Percentiles rank a stretch among this genome's conserved stretches.
These are phyloP conservation scores for Drosophila lacicola DNA, from an alignment of 2,888 invertebrate species.

Conservation along the genomic window DNA sequence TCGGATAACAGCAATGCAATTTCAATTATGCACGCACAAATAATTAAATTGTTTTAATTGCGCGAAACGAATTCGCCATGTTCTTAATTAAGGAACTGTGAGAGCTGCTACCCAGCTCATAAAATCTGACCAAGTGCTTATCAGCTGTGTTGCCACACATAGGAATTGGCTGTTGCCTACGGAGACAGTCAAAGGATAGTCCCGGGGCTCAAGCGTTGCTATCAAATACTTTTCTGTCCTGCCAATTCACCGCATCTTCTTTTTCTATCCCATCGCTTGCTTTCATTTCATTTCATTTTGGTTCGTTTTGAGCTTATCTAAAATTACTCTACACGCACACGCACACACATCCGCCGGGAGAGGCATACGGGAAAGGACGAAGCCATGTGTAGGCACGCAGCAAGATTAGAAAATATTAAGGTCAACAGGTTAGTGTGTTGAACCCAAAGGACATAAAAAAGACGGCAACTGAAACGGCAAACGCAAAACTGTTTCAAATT, in stretches of 20 bases:
- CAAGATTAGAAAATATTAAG: constrained; percentile 79
- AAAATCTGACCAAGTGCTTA: constrained; percentile 48
- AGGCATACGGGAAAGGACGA: constrained; percentile 19
- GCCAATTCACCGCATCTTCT: constrained; percentile 19
- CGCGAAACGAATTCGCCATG: constrained; percentile 57
- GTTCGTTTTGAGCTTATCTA: constrained; percentile 73
- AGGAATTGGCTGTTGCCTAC: constrained; percentile 15
- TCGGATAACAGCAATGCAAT: constrained; percentile 59
- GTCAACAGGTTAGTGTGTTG: constrained; percentile 79
- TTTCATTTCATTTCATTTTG: constrained; percentile 54
- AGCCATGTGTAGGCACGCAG: constrained; percentile 56
- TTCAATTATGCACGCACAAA: constrained; percentile 77
- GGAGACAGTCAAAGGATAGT: constrained; percentile 9
- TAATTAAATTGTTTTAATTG: constrained; percentile 77
- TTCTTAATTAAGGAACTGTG: constrained; percentile 61
- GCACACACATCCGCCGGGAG: constrained; percentile 43
- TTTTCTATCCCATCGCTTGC: constrained; percentile 36
- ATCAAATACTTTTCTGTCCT: constrained; percentile 40
- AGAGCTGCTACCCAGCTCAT: constrained; percentile 16
- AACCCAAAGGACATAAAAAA: constrained; percentile 74
- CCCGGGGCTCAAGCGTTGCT: constrained; percentile 11
- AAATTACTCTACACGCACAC: constrained; percentile 67
- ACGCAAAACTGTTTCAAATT: constrained; percentile 74
- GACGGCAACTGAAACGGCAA: constrained; percentile 46
- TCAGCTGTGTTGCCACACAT: constrained; percentile 35